A percentile compares a stretch with the other conserved stretches of the same genome.
Evolutionary conservation across 2,797 vertebrate genomes (phyloP).

Genomic region (Sebastes itinus): DNA sequence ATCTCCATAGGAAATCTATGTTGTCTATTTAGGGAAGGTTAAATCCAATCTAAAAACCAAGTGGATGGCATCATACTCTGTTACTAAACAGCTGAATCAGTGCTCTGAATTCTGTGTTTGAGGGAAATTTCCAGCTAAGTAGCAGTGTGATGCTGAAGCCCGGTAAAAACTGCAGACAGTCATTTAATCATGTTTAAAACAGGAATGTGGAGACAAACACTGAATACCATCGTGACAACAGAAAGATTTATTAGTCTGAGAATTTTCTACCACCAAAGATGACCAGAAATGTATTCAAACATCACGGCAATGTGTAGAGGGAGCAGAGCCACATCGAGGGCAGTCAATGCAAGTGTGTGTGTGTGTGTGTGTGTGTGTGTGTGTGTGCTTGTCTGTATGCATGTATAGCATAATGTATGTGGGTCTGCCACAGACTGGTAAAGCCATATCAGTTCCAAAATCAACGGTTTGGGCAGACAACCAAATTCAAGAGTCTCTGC

Average conservation of each 20-base stretch:
- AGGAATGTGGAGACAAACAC: slow-evolving; percentile 37
- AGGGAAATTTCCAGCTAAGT: not conserved
- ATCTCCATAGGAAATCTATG: slow-evolving; percentile 41
- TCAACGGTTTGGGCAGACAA: not conserved
- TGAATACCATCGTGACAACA: slow-evolving; percentile 8
- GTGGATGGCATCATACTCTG: not conserved
- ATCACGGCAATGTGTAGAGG: not conserved
- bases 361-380: not conserved
- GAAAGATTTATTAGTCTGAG: slow-evolving; percentile 30
- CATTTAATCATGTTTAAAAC: slow-evolving; percentile 33
- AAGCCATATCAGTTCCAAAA: not conserved
- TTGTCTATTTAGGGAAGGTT: slow-evolving; percentile 17
- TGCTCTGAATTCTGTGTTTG: not conserved
- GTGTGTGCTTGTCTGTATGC: not conserved
- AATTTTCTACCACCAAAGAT: slow-evolving; percentile 29
- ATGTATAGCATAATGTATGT: not conserved
- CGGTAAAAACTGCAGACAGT: not conserved
- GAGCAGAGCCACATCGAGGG: slow-evolving; percentile 7
- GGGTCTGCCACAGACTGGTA: not conserved
- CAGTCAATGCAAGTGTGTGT: not conserved
- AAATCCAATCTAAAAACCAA: slow-evolving; percentile 10
- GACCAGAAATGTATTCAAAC: slow-evolving; percentile 35
- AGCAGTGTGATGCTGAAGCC: not conserved
- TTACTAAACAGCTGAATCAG: slow-evolving; percentile 14
- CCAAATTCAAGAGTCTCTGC: not conserved